phyloP scores from a whole-genome alignment of 2,113 vertebrate genomes.

The Erythrolamprus reginae region DNA sequence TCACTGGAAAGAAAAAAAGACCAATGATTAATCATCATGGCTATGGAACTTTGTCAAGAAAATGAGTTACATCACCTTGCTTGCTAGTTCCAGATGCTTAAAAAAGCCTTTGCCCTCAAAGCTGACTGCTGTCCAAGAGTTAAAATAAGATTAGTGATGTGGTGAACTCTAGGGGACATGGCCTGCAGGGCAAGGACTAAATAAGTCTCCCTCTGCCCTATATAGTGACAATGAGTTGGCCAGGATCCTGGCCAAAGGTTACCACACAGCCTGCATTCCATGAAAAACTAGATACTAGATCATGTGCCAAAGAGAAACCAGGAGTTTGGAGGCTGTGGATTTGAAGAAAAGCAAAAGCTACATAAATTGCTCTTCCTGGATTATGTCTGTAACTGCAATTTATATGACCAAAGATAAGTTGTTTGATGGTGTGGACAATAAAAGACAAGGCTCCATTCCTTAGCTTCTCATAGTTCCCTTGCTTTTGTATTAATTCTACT shows the following conservation, averaged over 20 bases:
- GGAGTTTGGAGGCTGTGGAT: background rate
- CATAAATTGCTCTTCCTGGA: background rate
- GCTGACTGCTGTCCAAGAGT: conserved; percentile 48
- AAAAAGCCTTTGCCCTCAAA: conserved; percentile 63
- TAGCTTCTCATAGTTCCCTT: background rate
- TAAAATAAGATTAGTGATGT: conserved; percentile 53
- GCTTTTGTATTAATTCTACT: background rate
- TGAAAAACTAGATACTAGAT: conserved; percentile 17
- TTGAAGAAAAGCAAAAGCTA: conserved; percentile 3
- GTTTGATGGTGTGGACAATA: background rate
- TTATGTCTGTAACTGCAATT: background rate
- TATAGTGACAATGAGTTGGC: conserved; percentile 21
- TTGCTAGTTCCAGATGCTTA: conserved; percentile 66
- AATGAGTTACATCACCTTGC: conserved; percentile 61
- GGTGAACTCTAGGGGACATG: conserved; percentile 53
- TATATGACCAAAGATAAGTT: background rate
- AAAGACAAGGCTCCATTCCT: background rate
- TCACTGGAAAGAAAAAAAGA: conserved; percentile 48
- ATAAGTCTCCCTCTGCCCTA: conserved; percentile 49
- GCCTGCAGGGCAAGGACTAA: conserved; percentile 44
- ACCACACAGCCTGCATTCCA: conserved; percentile 38
- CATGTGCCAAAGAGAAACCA: conserved; percentile 15
- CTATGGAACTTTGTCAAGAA: conserved; percentile 57
- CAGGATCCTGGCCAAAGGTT: conserved; percentile 6
- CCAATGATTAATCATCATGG: conserved; percentile 63